Evolutionary conservation across 2,797 vertebrate genomes (phyloP).

Genomic region (Cyclopterus lumpus): DNA sequence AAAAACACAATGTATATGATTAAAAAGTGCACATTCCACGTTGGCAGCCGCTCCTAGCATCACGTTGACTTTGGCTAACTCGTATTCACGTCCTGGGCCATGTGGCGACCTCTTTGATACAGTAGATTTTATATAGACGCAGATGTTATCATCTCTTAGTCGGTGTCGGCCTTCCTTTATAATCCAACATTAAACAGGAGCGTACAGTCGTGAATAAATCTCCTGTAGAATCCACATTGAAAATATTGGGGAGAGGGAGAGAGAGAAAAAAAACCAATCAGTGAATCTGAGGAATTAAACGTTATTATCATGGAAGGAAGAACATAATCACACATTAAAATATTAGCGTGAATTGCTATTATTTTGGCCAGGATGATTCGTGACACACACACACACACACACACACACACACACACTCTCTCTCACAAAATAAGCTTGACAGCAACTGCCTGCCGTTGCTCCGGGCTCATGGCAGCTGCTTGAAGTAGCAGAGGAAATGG

Average conservation of each 20-base stretch:
- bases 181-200: slow-evolving; percentile 6
- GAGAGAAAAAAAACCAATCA: too few relatives aligned
- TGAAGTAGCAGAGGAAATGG: slow-evolving; percentile 25
- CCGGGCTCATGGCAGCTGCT: slow-evolving; percentile 19
- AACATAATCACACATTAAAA: too few relatives aligned
- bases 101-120: neutral
- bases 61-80: neutral
- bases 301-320: too few relatives aligned
- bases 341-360: neutral
- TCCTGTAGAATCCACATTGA: slow-evolving; percentile 2
- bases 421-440: slow-evolving; percentile 11
- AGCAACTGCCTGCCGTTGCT: slow-evolving; percentile 14
- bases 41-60: neutral
- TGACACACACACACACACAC: neutral
- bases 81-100: neutral
- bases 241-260: neutral
- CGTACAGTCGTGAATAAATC: neutral
- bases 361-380: neutral
- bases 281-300: too few relatives aligned
- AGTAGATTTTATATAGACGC: slow-evolving; percentile 2
- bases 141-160: neutral
- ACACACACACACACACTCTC: neutral
- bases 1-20: neutral
- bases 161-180: neutral
- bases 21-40: neutral